These are phyloP conservation scores for Apostichopus japonicus DNA, from an alignment of 35 echinoderm and acorn worm species.

Conservation along the genomic window DNA sequence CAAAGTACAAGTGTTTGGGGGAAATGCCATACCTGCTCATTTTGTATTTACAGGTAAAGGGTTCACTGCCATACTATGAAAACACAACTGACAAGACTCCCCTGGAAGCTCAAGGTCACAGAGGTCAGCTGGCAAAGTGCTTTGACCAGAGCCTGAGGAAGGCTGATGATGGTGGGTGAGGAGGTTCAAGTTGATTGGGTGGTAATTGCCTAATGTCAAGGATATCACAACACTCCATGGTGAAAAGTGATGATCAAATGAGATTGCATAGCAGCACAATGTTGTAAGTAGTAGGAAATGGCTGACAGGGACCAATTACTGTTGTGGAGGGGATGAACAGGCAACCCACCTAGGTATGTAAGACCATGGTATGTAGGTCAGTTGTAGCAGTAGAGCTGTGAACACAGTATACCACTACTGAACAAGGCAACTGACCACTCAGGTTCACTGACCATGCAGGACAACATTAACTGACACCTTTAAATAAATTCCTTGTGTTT, in stretches of 20 bases:
- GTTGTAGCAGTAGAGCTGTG: background rate
- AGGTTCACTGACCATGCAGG: too few species aligned
- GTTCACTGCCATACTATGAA: slow-evolving; percentile 29
- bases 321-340: background rate
- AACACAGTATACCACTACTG: too few species aligned
- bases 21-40: background rate
- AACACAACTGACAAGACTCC: slow-evolving; percentile 34
- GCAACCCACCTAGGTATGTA: background rate
- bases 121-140: slow-evolving; percentile 28
- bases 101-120: slow-evolving; percentile 44
- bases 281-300: too few species aligned
- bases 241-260: background rate
- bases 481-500: too few species aligned
- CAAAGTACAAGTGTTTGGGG: background rate
- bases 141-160: slow-evolving; percentile 35
- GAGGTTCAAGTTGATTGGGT: slow-evolving; percentile 41
- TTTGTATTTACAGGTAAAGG: background rate
- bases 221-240: slow-evolving; percentile 9
- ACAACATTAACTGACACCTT: too few species aligned
- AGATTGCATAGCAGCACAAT: background rate
- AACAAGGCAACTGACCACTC: too few species aligned
- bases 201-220: slow-evolving; percentile 16
- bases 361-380: background rate
- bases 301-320: too few species aligned
- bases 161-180: background rate